phyloP scores from a whole-genome alignment of 2,113 vertebrate genomes.

The Reinhardtius hippoglossoides region DNA sequence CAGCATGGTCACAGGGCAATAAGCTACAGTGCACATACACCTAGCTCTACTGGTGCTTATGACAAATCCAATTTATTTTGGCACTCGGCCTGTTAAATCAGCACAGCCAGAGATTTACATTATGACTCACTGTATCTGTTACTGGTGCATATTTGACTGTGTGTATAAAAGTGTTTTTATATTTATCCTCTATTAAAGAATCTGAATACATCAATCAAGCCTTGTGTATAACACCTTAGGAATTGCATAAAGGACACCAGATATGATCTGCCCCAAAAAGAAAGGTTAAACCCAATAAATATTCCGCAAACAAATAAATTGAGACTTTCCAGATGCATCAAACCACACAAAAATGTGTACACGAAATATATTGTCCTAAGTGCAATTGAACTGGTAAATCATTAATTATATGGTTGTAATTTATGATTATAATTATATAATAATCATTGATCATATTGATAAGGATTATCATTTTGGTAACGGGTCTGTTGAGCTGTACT shows the following conservation, averaged over 20 bases:
- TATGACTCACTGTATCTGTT: neutral
- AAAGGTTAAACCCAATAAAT: too few species aligned
- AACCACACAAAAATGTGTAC: too few species aligned
- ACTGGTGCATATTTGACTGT: neutral
- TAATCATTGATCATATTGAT: too few species aligned
- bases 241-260: neutral
- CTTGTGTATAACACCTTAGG: too few species aligned
- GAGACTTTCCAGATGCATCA: too few species aligned
- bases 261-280: too few species aligned
- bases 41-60: neutral
- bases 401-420: neutral
- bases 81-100: neutral
- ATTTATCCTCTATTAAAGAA: neutral
- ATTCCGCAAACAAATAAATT: too few species aligned
- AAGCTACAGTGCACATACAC: neutral
- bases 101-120: neutral
- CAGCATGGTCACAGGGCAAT: neutral
- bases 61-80: neutral
- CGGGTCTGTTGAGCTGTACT: too few species aligned
- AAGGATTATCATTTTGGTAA: too few species aligned
- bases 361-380: too few species aligned
- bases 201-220: neutral
- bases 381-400: neutral
- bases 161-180: neutral
- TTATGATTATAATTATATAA: too few species aligned